Conservation (phyloP, 2,888 invertebrate species). For the Noctua fimbriata region DNA sequence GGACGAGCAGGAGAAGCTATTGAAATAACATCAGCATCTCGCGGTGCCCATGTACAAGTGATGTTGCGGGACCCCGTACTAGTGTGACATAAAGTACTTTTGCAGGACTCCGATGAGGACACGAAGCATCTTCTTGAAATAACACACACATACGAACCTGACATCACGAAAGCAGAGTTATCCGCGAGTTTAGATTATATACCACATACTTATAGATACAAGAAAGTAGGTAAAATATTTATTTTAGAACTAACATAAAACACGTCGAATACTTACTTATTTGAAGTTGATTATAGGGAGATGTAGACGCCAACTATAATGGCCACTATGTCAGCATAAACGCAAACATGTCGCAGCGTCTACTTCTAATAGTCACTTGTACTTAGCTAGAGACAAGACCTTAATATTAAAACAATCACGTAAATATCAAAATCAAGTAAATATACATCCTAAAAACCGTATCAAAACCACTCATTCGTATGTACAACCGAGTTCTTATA, state of each 20-base stretch:
- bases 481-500: too few relatives aligned
- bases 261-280: not conserved
- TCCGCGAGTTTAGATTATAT: not conserved
- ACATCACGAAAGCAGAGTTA: not conserved
- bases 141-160: slow-evolving; percentile 1
- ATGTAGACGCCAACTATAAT: not conserved
- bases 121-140: not conserved
- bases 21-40: slow-evolving; percentile 72
- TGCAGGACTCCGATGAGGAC: not conserved
- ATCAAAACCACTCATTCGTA: too few relatives aligned
- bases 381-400: not conserved
- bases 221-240: not conserved
- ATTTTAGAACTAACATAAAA: not conserved
- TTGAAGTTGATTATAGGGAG: not conserved
- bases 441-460: not conserved
- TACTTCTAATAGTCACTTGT: not conserved
- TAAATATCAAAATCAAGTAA: not conserved
- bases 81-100: not conserved
- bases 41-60: slow-evolving; percentile 35
- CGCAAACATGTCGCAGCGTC: slow-evolving; percentile 5
- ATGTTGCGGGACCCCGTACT: not conserved
- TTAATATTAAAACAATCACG: not conserved
- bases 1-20: slow-evolving; percentile 83
- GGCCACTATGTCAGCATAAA: not conserved
- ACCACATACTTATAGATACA: not conserved